phyloP scores from a whole-genome alignment of 2,888 invertebrate genomes.

The Troilus luridus region DNA sequence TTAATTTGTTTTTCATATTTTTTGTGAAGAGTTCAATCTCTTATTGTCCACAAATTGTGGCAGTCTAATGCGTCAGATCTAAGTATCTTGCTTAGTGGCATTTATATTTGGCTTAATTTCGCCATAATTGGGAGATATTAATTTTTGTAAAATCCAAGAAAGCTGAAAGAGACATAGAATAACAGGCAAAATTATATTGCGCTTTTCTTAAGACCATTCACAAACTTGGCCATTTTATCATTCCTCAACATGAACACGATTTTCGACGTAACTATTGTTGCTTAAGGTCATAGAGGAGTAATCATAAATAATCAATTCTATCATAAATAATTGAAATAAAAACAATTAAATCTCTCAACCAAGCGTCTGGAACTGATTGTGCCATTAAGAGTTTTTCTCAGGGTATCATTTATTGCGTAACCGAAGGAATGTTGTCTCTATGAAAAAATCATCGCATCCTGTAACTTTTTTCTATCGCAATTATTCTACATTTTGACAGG shows the following conservation, averaged over 20 bases:
- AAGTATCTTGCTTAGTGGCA: too few relatives aligned
- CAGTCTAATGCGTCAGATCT: too few relatives aligned
- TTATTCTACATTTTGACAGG: slow-evolving; percentile 22
- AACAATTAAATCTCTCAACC: neutral
- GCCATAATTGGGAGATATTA: too few relatives aligned
- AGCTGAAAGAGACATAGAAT: too few relatives aligned
- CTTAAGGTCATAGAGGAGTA: neutral
- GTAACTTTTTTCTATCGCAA: neutral
- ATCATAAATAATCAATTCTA: slow-evolving; percentile 11
- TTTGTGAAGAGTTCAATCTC: too few relatives aligned
- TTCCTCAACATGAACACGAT: neutral
- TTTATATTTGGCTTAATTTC: too few relatives aligned
- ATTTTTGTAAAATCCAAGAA: too few relatives aligned
- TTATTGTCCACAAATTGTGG: too few relatives aligned
- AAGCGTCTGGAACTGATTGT: slow-evolving; percentile 35
- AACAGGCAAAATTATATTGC: too few relatives aligned
- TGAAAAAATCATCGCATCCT: slow-evolving; percentile 16
- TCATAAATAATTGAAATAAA: neutral
- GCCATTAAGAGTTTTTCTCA: slow-evolving; percentile 18
- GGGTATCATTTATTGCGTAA: slow-evolving; percentile 10
- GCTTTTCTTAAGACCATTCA: neutral
- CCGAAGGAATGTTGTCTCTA: neutral
- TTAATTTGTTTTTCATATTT: too few relatives aligned
- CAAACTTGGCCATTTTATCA: neutral
- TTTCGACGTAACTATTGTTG: neutral